Evolutionary conservation across 1,140 invertebrate species (phyloP).

Genomic region (Batillaria attramentaria): DNA sequence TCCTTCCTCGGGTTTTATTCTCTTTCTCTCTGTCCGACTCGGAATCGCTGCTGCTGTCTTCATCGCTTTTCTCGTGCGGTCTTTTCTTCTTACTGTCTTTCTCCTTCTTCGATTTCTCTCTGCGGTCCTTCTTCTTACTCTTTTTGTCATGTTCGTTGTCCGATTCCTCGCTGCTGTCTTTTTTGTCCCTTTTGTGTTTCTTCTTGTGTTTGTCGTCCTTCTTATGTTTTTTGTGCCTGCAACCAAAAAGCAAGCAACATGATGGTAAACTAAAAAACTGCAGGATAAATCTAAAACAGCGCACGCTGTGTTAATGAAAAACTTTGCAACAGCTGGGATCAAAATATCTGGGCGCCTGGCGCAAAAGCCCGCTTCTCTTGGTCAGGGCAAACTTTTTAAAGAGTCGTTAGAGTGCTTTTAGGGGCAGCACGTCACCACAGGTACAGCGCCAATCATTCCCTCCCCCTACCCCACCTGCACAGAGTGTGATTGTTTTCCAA

Average conservation of each 20-base stretch:
- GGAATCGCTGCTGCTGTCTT: conserved; percentile 3
- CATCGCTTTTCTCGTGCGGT: conserved; percentile 11
- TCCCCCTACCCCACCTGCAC: no score
- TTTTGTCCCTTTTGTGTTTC: conserved; percentile 33
- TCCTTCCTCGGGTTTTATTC: conserved; percentile 5
- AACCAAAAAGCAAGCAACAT: conserved; percentile 16
- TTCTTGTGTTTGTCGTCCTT: conserved; percentile 40
- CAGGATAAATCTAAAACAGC: no score
- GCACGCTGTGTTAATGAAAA: no score
- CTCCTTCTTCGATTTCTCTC: conserved; percentile 19
- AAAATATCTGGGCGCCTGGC: no score
- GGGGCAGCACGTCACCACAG: no score
- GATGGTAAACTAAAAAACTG: no score
- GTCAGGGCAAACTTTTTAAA: no score
- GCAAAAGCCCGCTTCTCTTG: no score
- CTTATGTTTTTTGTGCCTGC: conserved; percentile 47
- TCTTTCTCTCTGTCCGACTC: conserved; percentile 26
- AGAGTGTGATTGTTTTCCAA: no score
- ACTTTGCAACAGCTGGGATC: no score
- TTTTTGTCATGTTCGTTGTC: conserved; percentile 18
- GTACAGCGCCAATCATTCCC: no score
- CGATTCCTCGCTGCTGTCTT: conserved; percentile 27
- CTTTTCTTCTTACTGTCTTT: conserved; percentile 19
- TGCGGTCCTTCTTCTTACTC: conserved; percentile 32
- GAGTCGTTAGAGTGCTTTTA: no score